These are phyloP conservation scores for Ceyx erithaca DNA, from an alignment of 2,797 vertebrate genomes.

Conservation along the genomic window DNA sequence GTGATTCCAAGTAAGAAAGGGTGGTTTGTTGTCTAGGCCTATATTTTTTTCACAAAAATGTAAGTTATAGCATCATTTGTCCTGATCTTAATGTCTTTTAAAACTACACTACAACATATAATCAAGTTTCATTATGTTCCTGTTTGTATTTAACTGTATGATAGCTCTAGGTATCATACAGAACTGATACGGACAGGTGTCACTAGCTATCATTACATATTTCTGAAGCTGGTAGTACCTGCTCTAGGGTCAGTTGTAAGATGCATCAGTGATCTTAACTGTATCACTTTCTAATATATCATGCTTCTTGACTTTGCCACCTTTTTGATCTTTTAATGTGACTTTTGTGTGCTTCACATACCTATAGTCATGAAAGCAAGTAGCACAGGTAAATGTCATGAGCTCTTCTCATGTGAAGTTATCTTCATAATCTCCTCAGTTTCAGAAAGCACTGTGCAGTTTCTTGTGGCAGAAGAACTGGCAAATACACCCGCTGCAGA, in stretches of 20 bases:
- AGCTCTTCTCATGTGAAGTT: not conserved
- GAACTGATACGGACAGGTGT: not conserved
- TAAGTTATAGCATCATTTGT: not conserved
- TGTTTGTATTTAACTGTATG: not conserved
- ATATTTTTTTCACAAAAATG: not conserved
- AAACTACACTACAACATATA: not conserved
- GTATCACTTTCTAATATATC: not conserved
- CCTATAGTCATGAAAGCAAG: not conserved
- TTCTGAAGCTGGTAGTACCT: not conserved
- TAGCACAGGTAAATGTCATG: not conserved
- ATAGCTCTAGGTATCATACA: not conserved
- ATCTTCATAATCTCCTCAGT: constrained; percentile 69
- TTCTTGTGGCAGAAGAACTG: constrained; percentile 78
- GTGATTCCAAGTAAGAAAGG: not conserved
- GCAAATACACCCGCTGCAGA: constrained; percentile 66
- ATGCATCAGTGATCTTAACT: not conserved
- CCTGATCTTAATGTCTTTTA: not conserved
- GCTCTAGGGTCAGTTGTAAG: not conserved
- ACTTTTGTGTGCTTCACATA: not conserved
- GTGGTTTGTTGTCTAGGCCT: not conserved
- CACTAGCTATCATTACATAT: not conserved
- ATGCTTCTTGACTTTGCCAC: not conserved
- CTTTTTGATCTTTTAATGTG: not conserved
- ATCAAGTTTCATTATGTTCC: not conserved
- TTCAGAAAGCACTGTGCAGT: constrained; percentile 79